Base-by-base conservation (phyloP, 2,113 vertebrate genomes). In the Lycocorax pyrrhopterus region DNA sequence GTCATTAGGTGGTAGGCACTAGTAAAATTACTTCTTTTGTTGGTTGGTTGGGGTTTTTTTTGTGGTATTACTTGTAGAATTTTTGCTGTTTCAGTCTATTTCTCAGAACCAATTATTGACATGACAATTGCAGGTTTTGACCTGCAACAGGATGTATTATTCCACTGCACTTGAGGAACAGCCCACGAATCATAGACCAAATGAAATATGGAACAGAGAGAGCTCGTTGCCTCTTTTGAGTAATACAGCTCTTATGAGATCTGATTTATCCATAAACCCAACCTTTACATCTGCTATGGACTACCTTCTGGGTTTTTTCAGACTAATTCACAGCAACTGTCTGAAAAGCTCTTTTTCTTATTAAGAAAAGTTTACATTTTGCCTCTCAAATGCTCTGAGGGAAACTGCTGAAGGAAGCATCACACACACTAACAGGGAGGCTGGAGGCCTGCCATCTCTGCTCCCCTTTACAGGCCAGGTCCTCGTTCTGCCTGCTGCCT, bases 141-240 rank as follows among this genome's bases (percentile, higher is more conserved):
- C 33, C 21, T 43, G 21, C 12, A n/a, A 71, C 12, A 93, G 19
- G 32, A 63, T 4, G 2, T 19, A 52, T 81, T 91, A 79, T 60
- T 91, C 37, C 23, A 46, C 53, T 73, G 33, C 0, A 0, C 18
- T 51, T 69, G 29, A 87, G 49, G 46, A 91, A 73, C 7, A 66
- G 21, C 21, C 77, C 41, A 47, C 21, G 85, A 91, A 82, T 73
- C 1, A 10, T 8, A 83, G 51, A 87, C 15, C 30, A 66, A 76
- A 88, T 49, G 43, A 80, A 86, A 89, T 33, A 80, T 1, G 11
- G 43, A 76, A 47, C 11, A 78, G 47, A 55, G 80, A 63, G 23
- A 41, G 2, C 74, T 1, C 1, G 0, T 23, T 67, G 30, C 33
- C 19, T 81, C n/a, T 84, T 90, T 51, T 0, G 0, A 80, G 33